Conservation (phyloP, 2,888 invertebrate genomes). For the Acrobasis suavella region DNA sequence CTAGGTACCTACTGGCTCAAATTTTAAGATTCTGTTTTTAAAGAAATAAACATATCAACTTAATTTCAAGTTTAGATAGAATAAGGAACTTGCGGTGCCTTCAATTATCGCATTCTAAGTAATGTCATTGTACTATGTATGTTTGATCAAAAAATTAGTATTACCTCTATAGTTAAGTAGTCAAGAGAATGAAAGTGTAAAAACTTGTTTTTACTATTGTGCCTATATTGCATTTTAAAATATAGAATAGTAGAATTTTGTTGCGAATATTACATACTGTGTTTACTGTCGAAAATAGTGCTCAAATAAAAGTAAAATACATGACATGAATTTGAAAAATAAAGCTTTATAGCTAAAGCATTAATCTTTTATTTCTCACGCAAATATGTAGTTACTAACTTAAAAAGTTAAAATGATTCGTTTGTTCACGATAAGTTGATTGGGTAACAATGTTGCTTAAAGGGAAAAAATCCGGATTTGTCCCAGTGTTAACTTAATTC, state of each 20-base stretch:
- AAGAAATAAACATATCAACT: not conserved
- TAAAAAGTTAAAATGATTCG: too few relatives aligned
- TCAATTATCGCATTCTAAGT: not conserved
- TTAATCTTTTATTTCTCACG: not conserved
- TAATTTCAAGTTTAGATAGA: not conserved
- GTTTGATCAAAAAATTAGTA: not conserved
- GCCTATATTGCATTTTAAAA: not conserved
- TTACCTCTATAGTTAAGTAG: not conserved
- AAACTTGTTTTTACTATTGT: not conserved
- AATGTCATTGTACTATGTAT: not conserved
- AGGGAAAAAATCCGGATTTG: too few relatives aligned
- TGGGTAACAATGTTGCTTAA: too few relatives aligned
- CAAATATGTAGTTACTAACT: not conserved
- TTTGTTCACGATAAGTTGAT: too few relatives aligned
- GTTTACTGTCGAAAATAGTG: slow-evolving; percentile 3
- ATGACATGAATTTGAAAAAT: too few relatives aligned
- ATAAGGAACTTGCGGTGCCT: not conserved
- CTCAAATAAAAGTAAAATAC: not conserved
- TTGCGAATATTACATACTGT: not conserved
- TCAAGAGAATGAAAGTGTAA: not conserved
- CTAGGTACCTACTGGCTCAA: not conserved
- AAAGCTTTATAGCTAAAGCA: too few relatives aligned
- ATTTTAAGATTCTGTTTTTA: not conserved
- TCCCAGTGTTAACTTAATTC: too few relatives aligned
- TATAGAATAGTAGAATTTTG: not conserved